These are phyloP conservation scores for Panagrolaimus sp. DNA, from an alignment of 1,140 invertebrate genomes.

Conservation along the genomic window DNA sequence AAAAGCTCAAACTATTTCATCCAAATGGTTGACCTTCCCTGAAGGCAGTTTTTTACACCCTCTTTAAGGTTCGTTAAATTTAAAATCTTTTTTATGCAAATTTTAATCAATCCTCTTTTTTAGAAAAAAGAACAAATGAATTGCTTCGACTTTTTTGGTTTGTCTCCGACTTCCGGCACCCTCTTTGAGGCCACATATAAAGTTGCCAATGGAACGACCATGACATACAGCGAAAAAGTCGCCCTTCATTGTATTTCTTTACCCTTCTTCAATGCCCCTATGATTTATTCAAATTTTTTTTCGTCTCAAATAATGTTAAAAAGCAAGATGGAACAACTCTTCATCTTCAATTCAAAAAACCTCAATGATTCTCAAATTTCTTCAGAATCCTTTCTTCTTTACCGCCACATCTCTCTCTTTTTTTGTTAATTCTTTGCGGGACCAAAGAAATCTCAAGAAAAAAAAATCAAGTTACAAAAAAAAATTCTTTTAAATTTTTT, in stretches of 20 bases:
- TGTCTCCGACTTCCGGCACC: slow-evolving; percentile 14
- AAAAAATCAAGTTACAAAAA: slow-evolving; percentile 6
- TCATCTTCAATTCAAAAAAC: not conserved
- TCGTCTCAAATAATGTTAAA: not conserved
- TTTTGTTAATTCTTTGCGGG: slow-evolving; percentile 10
- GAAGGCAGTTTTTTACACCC: not conserved
- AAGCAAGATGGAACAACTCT: not conserved
- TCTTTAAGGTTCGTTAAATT: not conserved
- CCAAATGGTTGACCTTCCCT: no score
- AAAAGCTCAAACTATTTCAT: no score
- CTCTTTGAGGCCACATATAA: slow-evolving; percentile 9
- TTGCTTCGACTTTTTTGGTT: slow-evolving; percentile 5
- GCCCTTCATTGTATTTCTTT: not conserved
- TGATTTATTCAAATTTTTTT: not conserved
- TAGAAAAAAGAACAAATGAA: not conserved
- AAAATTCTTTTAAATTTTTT: not conserved
- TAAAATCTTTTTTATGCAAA: not conserved
- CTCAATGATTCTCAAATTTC: no score
- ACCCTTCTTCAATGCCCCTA: not conserved
- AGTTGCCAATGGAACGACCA: slow-evolving; percentile 16
- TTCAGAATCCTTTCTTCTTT: not conserved
- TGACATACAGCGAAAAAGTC: slow-evolving; percentile 13
- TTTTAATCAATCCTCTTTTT: not conserved
- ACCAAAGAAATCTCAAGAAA: slow-evolving; percentile 19
- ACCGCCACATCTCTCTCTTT: not conserved